Base-by-base conservation (phyloP, 2,113 vertebrate genomes). In the Dryoscopus gambensis region DNA sequence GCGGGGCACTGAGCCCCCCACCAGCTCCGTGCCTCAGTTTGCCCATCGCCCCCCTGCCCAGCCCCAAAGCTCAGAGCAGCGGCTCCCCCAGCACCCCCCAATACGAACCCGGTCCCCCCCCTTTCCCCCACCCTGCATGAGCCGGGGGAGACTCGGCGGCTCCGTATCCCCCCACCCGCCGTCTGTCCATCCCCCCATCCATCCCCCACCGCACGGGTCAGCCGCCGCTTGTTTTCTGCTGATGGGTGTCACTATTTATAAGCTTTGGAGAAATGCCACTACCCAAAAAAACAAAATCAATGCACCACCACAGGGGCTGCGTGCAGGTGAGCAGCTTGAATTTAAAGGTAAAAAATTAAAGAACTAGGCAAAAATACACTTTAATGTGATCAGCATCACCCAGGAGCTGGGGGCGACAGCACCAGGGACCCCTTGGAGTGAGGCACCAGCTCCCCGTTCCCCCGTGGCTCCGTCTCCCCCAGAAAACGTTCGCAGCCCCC, bases 201-300 rank as follows among this genome's bases (percentile, higher is more conserved):
- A 23, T 46, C 30, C 57, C 44, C 23, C 59, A 9, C 24, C 9
- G 3, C 33, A 37, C 13, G 5, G 91, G 60, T 30, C 81, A 63
- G 42, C 9, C 35, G n/a, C 7, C 18, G 20, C 44, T 52, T 60
- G 67, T 73, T 87, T 69, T 25, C 77, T 65, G 84, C 84, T 89
- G 76, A 68, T 13, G 55, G 64, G 55, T 15, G 24, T n/a, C 93
- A 42, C 81, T 81, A 65, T 65, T 87, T 73, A 40, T 57, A 84
- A 68, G 77, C 84, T 83, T 84, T 80, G 71, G 75, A 84, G 53
- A 76, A 52, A 60, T 50, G 88, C 79, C 85, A 69, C 71, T 31
- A 62, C 67, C n/a, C 60, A 21, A 62, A 33, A 53, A 70, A 37
- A 49, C 52, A n/a, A 64, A 88, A 65, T 37, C 82, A 73, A 64